Conservation (phyloP, 2,113 vertebrate species). For the Rhabdomys dilectus region DNA sequence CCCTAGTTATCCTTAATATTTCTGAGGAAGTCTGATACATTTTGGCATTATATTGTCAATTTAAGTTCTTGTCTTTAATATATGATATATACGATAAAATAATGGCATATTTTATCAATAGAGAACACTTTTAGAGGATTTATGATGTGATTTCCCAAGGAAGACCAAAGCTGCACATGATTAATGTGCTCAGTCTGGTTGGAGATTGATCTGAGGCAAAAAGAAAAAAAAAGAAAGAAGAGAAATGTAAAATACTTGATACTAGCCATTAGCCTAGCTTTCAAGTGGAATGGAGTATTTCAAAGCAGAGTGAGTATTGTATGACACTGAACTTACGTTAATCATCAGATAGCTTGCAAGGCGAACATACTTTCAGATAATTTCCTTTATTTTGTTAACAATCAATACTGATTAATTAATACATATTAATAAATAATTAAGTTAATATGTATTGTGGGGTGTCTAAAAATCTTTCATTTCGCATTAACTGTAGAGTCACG, state of each 20-base stretch:
- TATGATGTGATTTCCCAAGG: background rate
- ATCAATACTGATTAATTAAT: background rate
- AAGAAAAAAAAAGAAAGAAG: background rate
- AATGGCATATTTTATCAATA: slow-evolving; percentile 35
- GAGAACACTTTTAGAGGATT: background rate
- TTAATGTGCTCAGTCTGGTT: slow-evolving; percentile 49
- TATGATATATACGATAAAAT: background rate
- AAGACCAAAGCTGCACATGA: slow-evolving; percentile 26
- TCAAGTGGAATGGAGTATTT: slow-evolving; percentile 40
- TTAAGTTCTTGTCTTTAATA: slow-evolving; percentile 10
- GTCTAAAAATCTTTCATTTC: background rate
- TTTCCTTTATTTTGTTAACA: background rate
- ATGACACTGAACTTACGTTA: background rate
- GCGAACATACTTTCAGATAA: background rate
- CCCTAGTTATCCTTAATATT: background rate
- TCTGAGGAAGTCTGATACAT: background rate
- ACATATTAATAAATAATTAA: too few relatives aligned
- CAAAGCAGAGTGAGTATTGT: background rate
- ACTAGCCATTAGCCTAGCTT: slow-evolving; percentile 55
- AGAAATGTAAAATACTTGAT: slow-evolving; percentile 42
- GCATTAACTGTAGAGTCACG: background rate
- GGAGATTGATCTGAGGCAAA: slow-evolving; percentile 36
- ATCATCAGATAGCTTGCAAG: background rate
- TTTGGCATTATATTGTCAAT: background rate
- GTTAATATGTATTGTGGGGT: background rate